phyloP scores from a whole-genome alignment of 2,888 invertebrate species.

The Copidosoma aretas region DNA sequence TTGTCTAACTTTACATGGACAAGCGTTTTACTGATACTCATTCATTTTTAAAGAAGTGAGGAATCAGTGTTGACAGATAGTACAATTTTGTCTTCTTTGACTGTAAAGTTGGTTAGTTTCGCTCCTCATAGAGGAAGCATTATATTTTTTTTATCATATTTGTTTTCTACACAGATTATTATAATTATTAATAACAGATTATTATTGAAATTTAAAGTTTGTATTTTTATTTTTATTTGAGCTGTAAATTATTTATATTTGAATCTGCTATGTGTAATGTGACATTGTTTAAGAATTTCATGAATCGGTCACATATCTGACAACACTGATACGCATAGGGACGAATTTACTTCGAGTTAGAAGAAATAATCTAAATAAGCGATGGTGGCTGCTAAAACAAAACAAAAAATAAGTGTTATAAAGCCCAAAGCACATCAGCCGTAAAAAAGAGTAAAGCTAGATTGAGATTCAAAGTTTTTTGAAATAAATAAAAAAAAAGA shows the following conservation, averaged over 20 bases:
- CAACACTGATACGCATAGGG: slow-evolving; percentile 34
- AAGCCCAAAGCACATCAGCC: slow-evolving; percentile 36
- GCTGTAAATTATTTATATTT: slow-evolving; percentile 29
- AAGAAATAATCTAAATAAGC: slow-evolving; percentile 29
- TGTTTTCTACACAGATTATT: slow-evolving; percentile 7
- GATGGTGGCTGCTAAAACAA: slow-evolving; percentile 40
- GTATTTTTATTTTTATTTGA: slow-evolving; percentile 13
- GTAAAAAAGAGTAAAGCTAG: slow-evolving; percentile 27
- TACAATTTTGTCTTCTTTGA: slow-evolving; percentile 22
- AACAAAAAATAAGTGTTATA: slow-evolving; percentile 30
- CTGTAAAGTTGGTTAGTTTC: slow-evolving; percentile 10
- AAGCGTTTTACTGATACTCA: slow-evolving; percentile 35
- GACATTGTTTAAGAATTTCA: slow-evolving; percentile 22
- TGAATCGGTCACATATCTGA: slow-evolving; percentile 21
- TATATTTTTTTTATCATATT: slow-evolving; percentile 11
- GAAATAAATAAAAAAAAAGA: slow-evolving; percentile 46
- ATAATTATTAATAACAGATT: slow-evolving; percentile 9
- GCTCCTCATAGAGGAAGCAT: slow-evolving; percentile 3
- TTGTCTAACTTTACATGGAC: slow-evolving; percentile 37
- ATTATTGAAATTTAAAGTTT: slow-evolving; percentile 7
- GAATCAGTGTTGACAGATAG: slow-evolving; percentile 38
- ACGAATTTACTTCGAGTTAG: slow-evolving; percentile 36
- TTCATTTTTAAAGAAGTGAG: slow-evolving; percentile 36
- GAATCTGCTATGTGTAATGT: slow-evolving; percentile 20
- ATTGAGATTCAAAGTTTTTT: slow-evolving; percentile 39